A percentile compares a stretch with the other conserved stretches of the same genome.
phyloP scores from a whole-genome alignment of 2,797 vertebrate species.

The Chaenodraco wilsoni region DNA sequence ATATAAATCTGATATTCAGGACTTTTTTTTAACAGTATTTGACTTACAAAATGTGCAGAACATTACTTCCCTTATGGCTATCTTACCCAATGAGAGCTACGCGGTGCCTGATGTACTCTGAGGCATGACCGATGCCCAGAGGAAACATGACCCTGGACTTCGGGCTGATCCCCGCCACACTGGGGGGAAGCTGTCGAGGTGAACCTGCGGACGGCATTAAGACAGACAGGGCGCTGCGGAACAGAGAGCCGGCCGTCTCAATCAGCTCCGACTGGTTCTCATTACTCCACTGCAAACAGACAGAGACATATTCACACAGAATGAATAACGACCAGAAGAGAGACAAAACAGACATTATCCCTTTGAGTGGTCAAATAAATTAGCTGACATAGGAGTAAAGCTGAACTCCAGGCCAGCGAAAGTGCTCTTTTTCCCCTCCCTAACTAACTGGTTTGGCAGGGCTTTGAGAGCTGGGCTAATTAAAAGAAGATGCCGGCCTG shows the following conservation, averaged over 20 bases:
- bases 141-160: constrained; percentile 92
- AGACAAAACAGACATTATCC: constrained; percentile 66
- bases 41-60: not conserved
- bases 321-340: constrained; percentile 49
- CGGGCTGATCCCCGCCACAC: constrained; percentile 88
- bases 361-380: constrained; percentile 72
- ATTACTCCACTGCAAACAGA: constrained; percentile 90
- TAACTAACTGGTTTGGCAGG: constrained; percentile 78
- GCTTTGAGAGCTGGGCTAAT: constrained; percentile 73
- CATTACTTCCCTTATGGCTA: constrained; percentile 1
- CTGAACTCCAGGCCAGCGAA: constrained; percentile 66
- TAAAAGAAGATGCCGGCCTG: constrained; percentile 84
- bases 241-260: constrained; percentile 88
- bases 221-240: constrained; percentile 85
- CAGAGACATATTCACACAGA: constrained; percentile 42
- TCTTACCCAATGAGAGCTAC: constrained; percentile 94
- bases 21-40: not conserved
- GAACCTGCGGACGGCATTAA: constrained; percentile 90
- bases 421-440: constrained; percentile 59
- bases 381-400: constrained; percentile 72
- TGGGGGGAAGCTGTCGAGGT: constrained; percentile 94
- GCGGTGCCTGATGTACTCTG: constrained; percentile 92
- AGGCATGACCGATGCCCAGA: constrained; percentile 93
- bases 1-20: not conserved
- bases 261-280: constrained; percentile 92